Evolutionary conservation across 2,888 invertebrate genomes (phyloP), one percentile per base, ranked within the genome.

Genomic region (Agriopis aurantiaria): DNA sequence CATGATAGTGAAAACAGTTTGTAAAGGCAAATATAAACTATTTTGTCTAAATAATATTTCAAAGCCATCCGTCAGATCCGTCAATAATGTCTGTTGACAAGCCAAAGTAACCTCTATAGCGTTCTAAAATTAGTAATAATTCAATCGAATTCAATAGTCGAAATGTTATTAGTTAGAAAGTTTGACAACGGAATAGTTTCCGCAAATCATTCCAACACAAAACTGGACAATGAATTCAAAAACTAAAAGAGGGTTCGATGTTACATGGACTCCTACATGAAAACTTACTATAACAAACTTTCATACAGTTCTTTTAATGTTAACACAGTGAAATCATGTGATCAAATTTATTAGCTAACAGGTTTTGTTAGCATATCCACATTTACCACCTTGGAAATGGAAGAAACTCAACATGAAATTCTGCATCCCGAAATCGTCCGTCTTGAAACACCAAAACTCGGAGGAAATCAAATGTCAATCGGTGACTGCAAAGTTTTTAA

Each of bases 381-480:
- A 33, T 33, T 33, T 8, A 11, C 40, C 33, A 57, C 12, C 12
- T 49, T 53, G 55, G 51, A 55, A 12, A 75, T 76, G 65, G 71
- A 61, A 60, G 8, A 55, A 68, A 17, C 60, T 52, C 17, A 75
- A 67, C 69, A 82, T 82, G 82, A 82, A 81, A 68, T 66, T 74
- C 56, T 76, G 75, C 75, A 75, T 76, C 69, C 74, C 69, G 6
- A 79, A 80, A 70, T 53, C 60, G 69, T 41, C 48, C 45, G 33
- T 74, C 12, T 40, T 66, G 69, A 71, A 69, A 73, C 74, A 69
- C 68, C 69, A 67, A 55, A 64, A 68, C 33, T 56, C 60, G 62
- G 66, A 73, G 60, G 73, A 78, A 72, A 70, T 70, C 67, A 63
- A 68, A 64, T 68, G 65, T 65, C 76, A 69, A 62, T 57, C 74